Base-by-base conservation (phyloP, 2,113 vertebrate genomes). In the Erythrolamprus reginae region DNA sequence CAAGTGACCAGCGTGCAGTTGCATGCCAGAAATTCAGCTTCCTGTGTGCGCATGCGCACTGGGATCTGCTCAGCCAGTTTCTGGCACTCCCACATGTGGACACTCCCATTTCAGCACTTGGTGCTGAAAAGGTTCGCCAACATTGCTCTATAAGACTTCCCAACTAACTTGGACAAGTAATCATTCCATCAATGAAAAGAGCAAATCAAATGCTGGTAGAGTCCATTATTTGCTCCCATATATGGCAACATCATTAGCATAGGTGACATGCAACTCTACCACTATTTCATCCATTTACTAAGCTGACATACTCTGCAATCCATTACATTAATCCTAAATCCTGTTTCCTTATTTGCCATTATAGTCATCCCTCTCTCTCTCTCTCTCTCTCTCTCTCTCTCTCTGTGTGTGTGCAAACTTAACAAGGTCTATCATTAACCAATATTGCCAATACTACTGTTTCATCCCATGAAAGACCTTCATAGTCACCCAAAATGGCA, bases 401-500 rank as follows among this genome's bases (percentile, higher is more conserved):
- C n/a, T n/a, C n/a, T n/a, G n/a, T n/a, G n/a, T n/a, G n/a, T n/a
- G n/a, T n/a, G n/a, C n/a, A n/a, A n/a, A 17, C 51, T 86, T 52
- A 90, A 48, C 12, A 26, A 8, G 17, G n/a, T 90, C 33, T 17
- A 42, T n/a, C 65, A 42, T 26, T 45, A 91, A n/a, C 12, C 12
- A 56, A 45, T 48, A 42, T 82, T 47, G 19, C 19, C 77, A 23
- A 12, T 47, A 24, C 50, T 77, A 42, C 42, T 82, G 5, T 15
- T 21, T 58, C 70, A n/a, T 89, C 89, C 4, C 51, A 89, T 87
- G 90, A 93, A 93, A 38, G 45, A 91, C 23, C 0, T 45, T 94
- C 89, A n/a, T n/a, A 87, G 93, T 92, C 91, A 92, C 93, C 92
- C 56, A 91, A 38, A 50, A 96, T 92, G 93, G 58, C 21, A 86